Evolutionary conservation across 2,797 vertebrate species (phyloP).

Genomic region (Melanotaenia maccullochi): DNA sequence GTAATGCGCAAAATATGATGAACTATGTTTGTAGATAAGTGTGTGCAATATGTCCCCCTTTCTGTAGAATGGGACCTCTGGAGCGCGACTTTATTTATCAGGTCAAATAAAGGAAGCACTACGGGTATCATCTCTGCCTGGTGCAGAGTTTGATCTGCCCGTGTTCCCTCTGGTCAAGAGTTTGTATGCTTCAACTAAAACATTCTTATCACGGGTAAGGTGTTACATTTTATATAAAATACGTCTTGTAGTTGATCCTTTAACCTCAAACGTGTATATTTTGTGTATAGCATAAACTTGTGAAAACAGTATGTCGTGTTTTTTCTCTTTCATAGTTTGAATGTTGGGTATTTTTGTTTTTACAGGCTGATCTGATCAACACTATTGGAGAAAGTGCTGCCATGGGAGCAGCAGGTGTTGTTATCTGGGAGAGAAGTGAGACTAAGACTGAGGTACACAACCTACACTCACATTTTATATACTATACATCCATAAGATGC

Average conservation of each 20-base stretch:
- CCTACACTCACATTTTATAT: neutral
- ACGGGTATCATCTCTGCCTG: constrained; percentile 77
- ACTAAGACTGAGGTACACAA: constrained; percentile 72
- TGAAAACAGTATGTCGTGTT: neutral
- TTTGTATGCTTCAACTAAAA: constrained; percentile 78
- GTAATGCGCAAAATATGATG: neutral
- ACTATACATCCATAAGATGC: neutral
- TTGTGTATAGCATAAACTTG: neutral
- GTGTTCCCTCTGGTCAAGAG: constrained; percentile 84
- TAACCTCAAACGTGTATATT: neutral
- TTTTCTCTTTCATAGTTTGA: neutral
- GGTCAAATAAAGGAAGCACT: constrained; percentile 82
- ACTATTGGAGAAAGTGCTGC: constrained; percentile 88
- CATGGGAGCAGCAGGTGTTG: constrained; percentile 84
- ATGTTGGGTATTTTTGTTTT: neutral
- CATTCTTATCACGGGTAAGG: constrained; percentile 82
- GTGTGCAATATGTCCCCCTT: constrained; percentile 1
- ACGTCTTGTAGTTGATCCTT: neutral
- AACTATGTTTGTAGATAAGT: neutral
- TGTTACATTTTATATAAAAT: neutral
- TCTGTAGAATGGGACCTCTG: constrained; percentile 67
- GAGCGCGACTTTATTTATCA: constrained; percentile 75
- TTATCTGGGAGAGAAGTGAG: constrained; percentile 83
- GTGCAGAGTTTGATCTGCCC: constrained; percentile 75
- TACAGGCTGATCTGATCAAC: constrained; percentile 84